Evolutionary conservation across 2,888 invertebrate genomes (phyloP), one percentile per base, ranked within the genome.

Genomic region (Crioceris asparagi): DNA sequence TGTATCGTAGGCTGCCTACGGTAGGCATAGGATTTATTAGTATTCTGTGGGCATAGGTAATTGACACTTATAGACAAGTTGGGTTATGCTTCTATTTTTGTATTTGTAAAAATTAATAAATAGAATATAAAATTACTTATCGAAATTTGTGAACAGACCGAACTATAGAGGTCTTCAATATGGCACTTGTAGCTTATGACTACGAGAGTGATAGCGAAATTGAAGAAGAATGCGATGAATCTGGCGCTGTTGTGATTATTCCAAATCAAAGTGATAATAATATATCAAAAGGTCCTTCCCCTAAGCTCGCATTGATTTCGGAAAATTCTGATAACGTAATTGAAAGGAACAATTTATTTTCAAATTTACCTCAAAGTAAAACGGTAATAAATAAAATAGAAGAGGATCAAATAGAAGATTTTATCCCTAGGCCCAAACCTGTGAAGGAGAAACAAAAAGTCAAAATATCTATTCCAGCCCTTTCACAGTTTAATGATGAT

Each of bases 121-220:
- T n/a, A n/a, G n/a, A n/a, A n/a, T n/a, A n/a, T n/a, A n/a, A n/a
- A n/a, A n/a, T n/a, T n/a, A n/a, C n/a, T n/a, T n/a, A n/a, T n/a
- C n/a, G n/a, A n/a, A n/a, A n/a, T n/a, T n/a, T n/a, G n/a, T n/a
- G n/a, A n/a, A n/a, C n/a, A n/a, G n/a, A n/a, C n/a, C n/a, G n/a
- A n/a, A n/a, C n/a, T n/a, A n/a, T n/a, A n/a, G n/a, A n/a, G n/a
- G n/a, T n/a, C 14, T 32, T 32, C 8, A 39, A 18, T 6, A 57
- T 57, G 57, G 54, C 57, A 14, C 46, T 58, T 32, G 58, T 58
- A 6, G 40, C 56, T 10, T 58, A 58, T 10, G 56, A 56, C 40
- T 56, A 52, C 38, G 51, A 40, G 27, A 56, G 55, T 40, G 46
- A 37, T 21, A 53, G 50, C 41, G 55, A 52, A 30, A 41, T 45